Evolutionary conservation across 1,140 invertebrate species (phyloP), one percentile per base, ranked within the genome.

Genomic region (Euura saliciscinereae): DNA sequence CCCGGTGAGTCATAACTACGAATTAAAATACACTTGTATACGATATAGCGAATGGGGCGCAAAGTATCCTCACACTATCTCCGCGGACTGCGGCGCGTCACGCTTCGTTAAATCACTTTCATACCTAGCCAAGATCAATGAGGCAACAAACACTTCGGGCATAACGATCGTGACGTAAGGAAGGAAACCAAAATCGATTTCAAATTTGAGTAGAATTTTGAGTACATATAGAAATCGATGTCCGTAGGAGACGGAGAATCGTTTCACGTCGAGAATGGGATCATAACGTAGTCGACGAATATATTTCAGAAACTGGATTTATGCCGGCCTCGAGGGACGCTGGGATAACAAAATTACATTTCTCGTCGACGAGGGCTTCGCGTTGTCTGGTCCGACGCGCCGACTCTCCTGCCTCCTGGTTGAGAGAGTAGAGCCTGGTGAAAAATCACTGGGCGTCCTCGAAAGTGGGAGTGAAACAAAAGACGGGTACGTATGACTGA

Each of bases 391-490:
- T 28, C 28, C 28, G 28, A 0, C 28, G 28, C 51, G 51, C 51
- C 51, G 51, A 59, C 51, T 59, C 51, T 59, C 8, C 51, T 8
- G 3, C 6, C 51, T 59, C 8, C 51, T 8, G 3, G 13, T 3
- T 11, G 51, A 59, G 51, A 59, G 6, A 59, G 51, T 28, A 3
- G 51, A 59, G 51, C 69, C 77, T 74, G 76, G 76, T 83, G 81
- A 85, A 85, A 84, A 83, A 85, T 85, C 81, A 83, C 81, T 81
- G 80, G 28, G 51, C 51, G 76, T 79, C 76, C 78, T 74, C 76
- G 78, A 79, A 79, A 79, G 78, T n/a, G 66, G 66, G 64, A 68
- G 45, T 69, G 65, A 69, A 71, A 74, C 71, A 77, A 73, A 77
- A 80, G 81, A 78, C 78, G 78, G 51, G 3, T 59, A 28, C 51